phyloP scores from a whole-genome alignment of 2,888 invertebrate species.

The Lochmaea crataegi region DNA sequence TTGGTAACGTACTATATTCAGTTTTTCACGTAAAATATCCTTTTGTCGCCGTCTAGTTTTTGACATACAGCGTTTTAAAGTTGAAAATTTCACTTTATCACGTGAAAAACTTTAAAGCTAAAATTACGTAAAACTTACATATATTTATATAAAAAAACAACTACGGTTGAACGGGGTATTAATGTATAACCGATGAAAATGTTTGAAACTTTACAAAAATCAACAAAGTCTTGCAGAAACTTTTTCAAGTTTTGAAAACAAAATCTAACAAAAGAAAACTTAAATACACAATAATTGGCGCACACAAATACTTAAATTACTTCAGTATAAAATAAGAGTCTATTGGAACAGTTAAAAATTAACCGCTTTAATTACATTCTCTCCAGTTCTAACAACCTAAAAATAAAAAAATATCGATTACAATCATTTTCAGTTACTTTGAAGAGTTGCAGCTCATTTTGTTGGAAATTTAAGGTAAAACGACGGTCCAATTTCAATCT shows the following conservation, averaged over 20 bases:
- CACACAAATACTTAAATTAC: constrained; percentile 38
- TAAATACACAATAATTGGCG: constrained; percentile 38
- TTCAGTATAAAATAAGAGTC: constrained; percentile 41
- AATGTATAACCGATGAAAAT: constrained; percentile 13
- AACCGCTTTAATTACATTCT: constrained; percentile 34
- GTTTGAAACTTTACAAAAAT: constrained; percentile 22
- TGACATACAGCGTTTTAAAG: too few relatives aligned
- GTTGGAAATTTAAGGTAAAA: too few relatives aligned
- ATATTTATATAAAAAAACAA: constrained; percentile 26
- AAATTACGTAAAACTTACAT: neutral
- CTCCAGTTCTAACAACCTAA: constrained; percentile 32
- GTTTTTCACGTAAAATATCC: neutral
- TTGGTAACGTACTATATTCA: constrained; percentile 14
- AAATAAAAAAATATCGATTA: constrained; percentile 9
- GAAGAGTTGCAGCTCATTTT: neutral
- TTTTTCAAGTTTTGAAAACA: constrained; percentile 21
- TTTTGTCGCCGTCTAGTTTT: too few relatives aligned
- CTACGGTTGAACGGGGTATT: constrained; percentile 23
- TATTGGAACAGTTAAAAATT: constrained; percentile 36
- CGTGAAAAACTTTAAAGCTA: neutral
- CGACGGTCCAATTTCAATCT: too few relatives aligned
- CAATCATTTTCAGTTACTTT: neutral
- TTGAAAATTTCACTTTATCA: too few relatives aligned
- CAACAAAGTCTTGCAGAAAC: constrained; percentile 25
- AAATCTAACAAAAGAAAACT: constrained; percentile 29